These are phyloP conservation scores for Rousettus madagascariensis DNA, from an alignment of 2,797 vertebrate species.

Conservation along the genomic window DNA sequence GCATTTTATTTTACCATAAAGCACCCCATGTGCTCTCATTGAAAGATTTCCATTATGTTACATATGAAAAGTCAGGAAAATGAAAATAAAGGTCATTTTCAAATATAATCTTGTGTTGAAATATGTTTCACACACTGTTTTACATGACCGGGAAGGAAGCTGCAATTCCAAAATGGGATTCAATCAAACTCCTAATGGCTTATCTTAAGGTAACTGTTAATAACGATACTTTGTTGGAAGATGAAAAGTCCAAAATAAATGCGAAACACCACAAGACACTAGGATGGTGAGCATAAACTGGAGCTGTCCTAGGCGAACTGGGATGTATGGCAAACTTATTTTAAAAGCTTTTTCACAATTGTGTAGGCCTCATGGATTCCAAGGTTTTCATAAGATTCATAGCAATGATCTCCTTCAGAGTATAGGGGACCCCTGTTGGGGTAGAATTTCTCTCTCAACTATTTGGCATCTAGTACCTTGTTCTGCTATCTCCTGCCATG, in stretches of 20 bases:
- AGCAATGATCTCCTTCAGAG: background rate
- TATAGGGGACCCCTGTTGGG: rapidly evolving
- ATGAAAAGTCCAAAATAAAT: background rate
- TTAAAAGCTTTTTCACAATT: background rate
- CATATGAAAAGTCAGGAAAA: background rate
- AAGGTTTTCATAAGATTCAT: background rate
- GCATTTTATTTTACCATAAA: background rate
- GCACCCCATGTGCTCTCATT: background rate
- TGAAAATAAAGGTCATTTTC: background rate
- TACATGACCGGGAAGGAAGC: background rate
- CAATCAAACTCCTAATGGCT: background rate
- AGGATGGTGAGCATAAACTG: background rate
- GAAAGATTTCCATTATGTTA: background rate
- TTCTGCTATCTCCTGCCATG: background rate
- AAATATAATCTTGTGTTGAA: background rate
- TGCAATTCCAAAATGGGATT: background rate
- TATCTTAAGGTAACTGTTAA: background rate
- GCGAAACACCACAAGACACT: background rate
- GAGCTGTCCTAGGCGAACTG: background rate
- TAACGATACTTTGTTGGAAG: background rate
- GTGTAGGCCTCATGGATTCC: background rate
- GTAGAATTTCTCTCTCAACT: background rate
- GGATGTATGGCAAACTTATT: background rate
- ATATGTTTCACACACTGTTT: background rate
- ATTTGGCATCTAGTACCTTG: background rate